Conservation (phyloP, 1,140 invertebrate genomes). For the Drosophila guanche region DNA sequence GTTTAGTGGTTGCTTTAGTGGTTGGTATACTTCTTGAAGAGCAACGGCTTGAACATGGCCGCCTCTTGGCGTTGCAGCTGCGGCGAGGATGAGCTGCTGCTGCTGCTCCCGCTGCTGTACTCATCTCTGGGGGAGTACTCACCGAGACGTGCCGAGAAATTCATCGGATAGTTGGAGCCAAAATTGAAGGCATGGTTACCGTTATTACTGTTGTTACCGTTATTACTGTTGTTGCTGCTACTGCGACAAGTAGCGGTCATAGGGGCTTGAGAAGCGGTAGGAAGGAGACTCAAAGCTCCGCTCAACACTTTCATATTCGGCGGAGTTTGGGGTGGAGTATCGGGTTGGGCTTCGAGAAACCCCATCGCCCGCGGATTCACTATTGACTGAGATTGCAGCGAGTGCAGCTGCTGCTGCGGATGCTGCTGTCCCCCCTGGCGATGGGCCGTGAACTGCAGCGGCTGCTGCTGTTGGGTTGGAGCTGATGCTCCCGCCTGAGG, state of each 20-base stretch:
- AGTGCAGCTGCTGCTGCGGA: conserved; percentile 35
- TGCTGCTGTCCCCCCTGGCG: conserved; percentile 39
- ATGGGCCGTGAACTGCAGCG: conserved; percentile 29
- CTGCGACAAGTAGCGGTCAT: conserved; percentile 85
- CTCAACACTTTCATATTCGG: conserved; percentile 94
- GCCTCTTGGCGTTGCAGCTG: conserved; percentile 84
- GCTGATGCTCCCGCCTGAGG: conserved; percentile 9
- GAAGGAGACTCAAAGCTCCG: conserved; percentile 86
- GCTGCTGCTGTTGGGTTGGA: not conserved
- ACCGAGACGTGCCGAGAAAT: conserved; percentile 63
- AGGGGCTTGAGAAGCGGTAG: conserved; percentile 85
- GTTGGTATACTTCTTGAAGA: conserved; percentile 91
- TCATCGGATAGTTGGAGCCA: conserved; percentile 78
- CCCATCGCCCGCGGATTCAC: conserved; percentile 85
- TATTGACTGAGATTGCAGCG: conserved; percentile 68
- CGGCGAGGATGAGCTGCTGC: conserved; percentile 85
- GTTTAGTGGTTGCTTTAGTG: conserved; percentile 11
- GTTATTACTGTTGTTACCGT: too few relatives aligned
- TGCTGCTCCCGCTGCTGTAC: conserved; percentile 86
- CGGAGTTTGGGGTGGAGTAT: conserved; percentile 94
- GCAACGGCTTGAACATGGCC: conserved; percentile 90
- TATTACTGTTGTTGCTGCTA: too few relatives aligned
- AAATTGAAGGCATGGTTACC: conserved; percentile 71
- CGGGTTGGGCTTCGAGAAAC: conserved; percentile 94
- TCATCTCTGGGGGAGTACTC: conserved; percentile 83